Percentiles rank a stretch among this genome's conserved stretches.
Evolutionary conservation across 2,888 invertebrate genomes (phyloP).

Genomic region (Eretmocerus hayati): DNA sequence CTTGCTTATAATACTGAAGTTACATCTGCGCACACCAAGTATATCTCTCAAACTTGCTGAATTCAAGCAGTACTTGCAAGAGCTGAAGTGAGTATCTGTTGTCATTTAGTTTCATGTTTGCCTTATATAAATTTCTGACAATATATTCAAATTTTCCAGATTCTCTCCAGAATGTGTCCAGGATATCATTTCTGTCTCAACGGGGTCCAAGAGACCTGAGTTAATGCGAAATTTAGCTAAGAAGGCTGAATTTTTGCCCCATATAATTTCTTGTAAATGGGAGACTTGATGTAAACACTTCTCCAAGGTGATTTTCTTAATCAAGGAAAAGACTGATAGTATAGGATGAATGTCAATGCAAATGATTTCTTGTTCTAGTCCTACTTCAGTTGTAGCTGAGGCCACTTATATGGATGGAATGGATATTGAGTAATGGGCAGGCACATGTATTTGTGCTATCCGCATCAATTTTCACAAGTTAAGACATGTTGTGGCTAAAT

Average conservation of each 20-base stretch:
- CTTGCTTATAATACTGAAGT: conserved; percentile 48
- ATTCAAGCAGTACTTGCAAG: conserved; percentile 48
- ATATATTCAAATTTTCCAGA: conserved; percentile 30
- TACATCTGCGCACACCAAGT: conserved; percentile 47
- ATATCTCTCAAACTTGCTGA: conserved; percentile 48
- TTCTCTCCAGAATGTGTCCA: conserved; percentile 49
- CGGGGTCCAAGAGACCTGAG: conserved; percentile 46
- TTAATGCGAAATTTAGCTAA: conserved; percentile 42
- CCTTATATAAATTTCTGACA: no score
- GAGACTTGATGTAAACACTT: conserved; percentile 51
- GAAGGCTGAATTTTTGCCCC: conserved; percentile 45
- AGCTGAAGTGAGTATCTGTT: conserved; percentile 43
- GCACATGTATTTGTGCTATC: conserved; percentile 49
- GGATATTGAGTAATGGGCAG: conserved; percentile 48
- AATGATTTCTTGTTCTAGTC: conserved; percentile 30
- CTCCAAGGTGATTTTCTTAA: conserved; percentile 49
- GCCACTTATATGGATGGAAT: conserved; percentile 50
- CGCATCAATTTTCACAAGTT: conserved; percentile 50
- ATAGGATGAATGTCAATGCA: background rate
- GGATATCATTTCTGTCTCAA: conserved; percentile 49
- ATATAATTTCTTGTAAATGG: conserved; percentile 47
- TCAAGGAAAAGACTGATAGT: conserved; percentile 1
- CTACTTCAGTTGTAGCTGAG: conserved; percentile 45
- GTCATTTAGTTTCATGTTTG: no score
- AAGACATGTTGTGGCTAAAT: conserved; percentile 49